These are phyloP conservation scores for Troides oblongomaculatus DNA, from an alignment of 2,888 invertebrate genomes.

Conservation along the genomic window DNA sequence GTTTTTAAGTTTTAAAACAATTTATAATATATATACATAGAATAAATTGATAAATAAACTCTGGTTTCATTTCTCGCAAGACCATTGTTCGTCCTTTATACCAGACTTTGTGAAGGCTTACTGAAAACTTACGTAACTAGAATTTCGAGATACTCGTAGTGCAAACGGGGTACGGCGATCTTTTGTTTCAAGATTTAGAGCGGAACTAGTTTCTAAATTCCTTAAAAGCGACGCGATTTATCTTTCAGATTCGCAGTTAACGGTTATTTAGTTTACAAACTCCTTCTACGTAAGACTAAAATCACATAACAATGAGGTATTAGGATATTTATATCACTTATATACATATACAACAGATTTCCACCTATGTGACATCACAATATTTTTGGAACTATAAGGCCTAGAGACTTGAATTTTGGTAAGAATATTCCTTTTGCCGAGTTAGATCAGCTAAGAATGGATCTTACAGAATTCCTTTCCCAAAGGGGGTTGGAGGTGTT, in stretches of 20 bases:
- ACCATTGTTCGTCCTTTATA: slow-evolving; percentile 1
- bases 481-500: too few relatives aligned
- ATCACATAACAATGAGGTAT: too few relatives aligned
- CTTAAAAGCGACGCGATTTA: slow-evolving; percentile 14
- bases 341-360: too few relatives aligned
- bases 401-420: too few relatives aligned
- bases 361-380: too few relatives aligned
- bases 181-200: slow-evolving; percentile 20
- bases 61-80: not conserved
- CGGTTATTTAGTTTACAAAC: not conserved
- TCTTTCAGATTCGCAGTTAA: slow-evolving; percentile 7
- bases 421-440: too few relatives aligned
- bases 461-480: too few relatives aligned
- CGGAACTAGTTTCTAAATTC: slow-evolving; percentile 18
- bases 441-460: too few relatives aligned
- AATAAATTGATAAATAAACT: not conserved
- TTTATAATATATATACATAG: too few relatives aligned
- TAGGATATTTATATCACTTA: too few relatives aligned
- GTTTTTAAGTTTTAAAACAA: too few relatives aligned
- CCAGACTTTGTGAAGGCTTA: slow-evolving; percentile 9
- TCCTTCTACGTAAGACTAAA: not conserved
- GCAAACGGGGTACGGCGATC: not conserved
- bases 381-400: too few relatives aligned
- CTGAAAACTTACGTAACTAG: slow-evolving; percentile 16
- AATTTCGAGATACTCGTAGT: slow-evolving; percentile 12